Base-by-base conservation (phyloP, 2,797 vertebrate genomes). In the Danio choprae region DNA sequence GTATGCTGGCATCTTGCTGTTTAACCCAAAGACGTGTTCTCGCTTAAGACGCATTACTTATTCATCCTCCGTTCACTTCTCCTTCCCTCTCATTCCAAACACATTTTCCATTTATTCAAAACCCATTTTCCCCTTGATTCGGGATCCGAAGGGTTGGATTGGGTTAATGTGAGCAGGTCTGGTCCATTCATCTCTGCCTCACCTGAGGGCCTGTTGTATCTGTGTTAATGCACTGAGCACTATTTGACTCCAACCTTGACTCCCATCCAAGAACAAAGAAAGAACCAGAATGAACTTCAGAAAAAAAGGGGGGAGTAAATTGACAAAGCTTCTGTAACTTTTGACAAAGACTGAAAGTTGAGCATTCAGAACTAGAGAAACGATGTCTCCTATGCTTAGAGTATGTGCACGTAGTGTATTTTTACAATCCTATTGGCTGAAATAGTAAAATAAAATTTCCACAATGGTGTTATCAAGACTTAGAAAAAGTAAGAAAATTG, bases 161-260 rank as follows among this genome's bases (percentile, higher is more conserved):
- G 77, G 77, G 84, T 83, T 85, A 89, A 88, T 87, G 83, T 74
- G 81, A 84, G 83, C 77, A 72, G 70, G 85, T 82, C 69, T 50
- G 69, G 77, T 70, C 74, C 74, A 86, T 84, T 83, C 83, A 84
- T 81, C 80, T 86, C 75, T 70, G 53, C 68, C 40, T 83, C 50
- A 85, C 84, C 86, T 46, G 75, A 83, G 86, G 86, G 84, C 83
- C 84, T 83, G 77, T 81, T 68, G 76, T 78, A 86, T 85, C 83
- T 76, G 81, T 71, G 81, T 68, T 83, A 84, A 84, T 83, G 79
- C 72, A 64, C 62, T 62, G 64, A 77, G 71, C n/a, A 5, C 60
- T 50, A 20, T 41, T 74, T 77, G 75, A 77, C 79, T 84, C 53
- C 80, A 77, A 82, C 82, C 82, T 82, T 77, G 79, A 86, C 77